phyloP scores from a whole-genome alignment of 2,888 invertebrate genomes.

The Hemaris fuciformis region DNA sequence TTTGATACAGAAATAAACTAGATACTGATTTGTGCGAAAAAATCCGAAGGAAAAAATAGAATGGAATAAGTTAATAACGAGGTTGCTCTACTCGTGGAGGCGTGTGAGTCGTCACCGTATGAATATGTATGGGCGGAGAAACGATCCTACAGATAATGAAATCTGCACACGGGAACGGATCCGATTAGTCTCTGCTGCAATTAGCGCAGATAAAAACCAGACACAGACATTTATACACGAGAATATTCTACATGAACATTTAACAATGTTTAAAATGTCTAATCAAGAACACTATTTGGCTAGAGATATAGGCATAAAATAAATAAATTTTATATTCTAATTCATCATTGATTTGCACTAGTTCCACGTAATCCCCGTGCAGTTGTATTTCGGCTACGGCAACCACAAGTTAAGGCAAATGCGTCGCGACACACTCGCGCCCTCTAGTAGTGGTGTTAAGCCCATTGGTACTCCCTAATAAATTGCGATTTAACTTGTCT shows the following conservation, averaged over 20 bases:
- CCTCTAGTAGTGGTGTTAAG: slow-evolving; percentile 55
- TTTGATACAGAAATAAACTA: slow-evolving; percentile 63
- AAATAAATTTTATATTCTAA: no score
- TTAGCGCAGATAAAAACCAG: slow-evolving; percentile 51
- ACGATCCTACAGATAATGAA: slow-evolving; percentile 73
- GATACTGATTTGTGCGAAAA: slow-evolving; percentile 36
- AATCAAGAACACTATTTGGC: no score
- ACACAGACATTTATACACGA: slow-evolving; percentile 28
- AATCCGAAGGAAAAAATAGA: slow-evolving; percentile 12
- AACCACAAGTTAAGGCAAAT: slow-evolving; percentile 20
- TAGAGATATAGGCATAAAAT: no score
- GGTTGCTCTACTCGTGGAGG: slow-evolving; percentile 49
- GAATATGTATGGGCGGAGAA: slow-evolving; percentile 72
- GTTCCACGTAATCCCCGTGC: no score
- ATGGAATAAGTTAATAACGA: slow-evolving; percentile 40
- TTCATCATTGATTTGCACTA: no score
- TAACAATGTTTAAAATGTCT: not conserved
- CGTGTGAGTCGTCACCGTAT: slow-evolving; percentile 55
- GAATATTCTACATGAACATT: not conserved
- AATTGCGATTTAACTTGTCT: slow-evolving; percentile 82
- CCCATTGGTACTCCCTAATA: slow-evolving; percentile 77
- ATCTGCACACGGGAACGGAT: slow-evolving; percentile 72
- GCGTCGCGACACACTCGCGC: slow-evolving; percentile 33
- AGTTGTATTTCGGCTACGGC: no score
- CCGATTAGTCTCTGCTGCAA: slow-evolving; percentile 68